Evolutionary conservation across 2,888 invertebrate species (phyloP).

Genomic region (Cryptocheilus praepositus): DNA sequence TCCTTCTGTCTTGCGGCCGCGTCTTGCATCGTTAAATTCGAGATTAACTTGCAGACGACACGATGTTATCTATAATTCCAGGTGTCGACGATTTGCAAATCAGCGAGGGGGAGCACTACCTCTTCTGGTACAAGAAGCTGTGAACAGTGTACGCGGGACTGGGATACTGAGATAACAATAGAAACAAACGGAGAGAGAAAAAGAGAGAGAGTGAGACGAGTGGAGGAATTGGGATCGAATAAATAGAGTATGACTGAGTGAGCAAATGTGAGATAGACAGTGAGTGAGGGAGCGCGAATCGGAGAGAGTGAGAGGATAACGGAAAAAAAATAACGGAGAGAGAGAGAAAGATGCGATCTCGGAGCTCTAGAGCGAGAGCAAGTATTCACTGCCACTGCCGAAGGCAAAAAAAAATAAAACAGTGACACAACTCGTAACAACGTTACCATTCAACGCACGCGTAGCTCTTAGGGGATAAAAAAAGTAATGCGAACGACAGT

Average conservation of each 20-base stretch:
- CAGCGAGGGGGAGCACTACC: conserved; percentile 91
- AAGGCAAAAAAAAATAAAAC: conserved; percentile 20
- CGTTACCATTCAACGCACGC: conserved; percentile 20
- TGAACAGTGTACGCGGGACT: conserved; percentile 68
- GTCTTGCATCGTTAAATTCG: too few species aligned
- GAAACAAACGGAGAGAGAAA: conserved; percentile 21
- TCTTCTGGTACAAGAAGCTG: conserved; percentile 95
- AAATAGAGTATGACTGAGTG: conserved; percentile 2
- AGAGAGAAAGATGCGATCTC: conserved; percentile 10
- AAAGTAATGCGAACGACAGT: conserved; percentile 2
- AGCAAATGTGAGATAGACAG: conserved; percentile 13
- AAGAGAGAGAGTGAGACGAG: conserved; percentile 16
- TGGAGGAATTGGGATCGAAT: conserved; percentile 13
- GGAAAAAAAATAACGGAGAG: background rate
- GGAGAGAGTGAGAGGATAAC: conserved; percentile 6
- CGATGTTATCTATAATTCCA: conserved; percentile 72
- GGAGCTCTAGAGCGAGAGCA: conserved; percentile 34
- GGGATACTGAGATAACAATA: conserved; percentile 55
- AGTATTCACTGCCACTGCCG: conserved; percentile 54
- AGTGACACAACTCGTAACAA: conserved; percentile 28
- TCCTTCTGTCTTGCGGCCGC: too few species aligned
- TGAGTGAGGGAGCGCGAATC: conserved; percentile 25
- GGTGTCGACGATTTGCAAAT: conserved; percentile 92
- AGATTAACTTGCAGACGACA: too few species aligned
- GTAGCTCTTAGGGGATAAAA: conserved; percentile 26